These are phyloP conservation scores for Leptinotarsa juncta DNA, from an alignment of 2,888 invertebrate species.

Conservation along the genomic window DNA sequence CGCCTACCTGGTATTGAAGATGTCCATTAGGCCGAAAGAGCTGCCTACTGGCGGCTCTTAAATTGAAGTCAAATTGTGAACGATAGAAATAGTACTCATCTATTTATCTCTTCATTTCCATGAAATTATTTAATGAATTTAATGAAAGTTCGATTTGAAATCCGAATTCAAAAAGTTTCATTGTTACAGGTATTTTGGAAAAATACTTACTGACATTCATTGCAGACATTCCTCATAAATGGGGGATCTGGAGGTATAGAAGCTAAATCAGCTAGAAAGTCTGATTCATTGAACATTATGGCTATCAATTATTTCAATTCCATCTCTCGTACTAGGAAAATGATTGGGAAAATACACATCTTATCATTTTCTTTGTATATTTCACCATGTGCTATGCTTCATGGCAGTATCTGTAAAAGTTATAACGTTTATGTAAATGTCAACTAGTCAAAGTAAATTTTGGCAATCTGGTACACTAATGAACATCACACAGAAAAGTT, in stretches of 20 bases:
- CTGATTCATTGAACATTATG: constrained; percentile 51
- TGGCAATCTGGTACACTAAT: too few species aligned
- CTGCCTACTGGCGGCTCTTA: too few species aligned
- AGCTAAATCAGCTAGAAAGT: constrained; percentile 78
- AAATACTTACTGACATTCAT: constrained; percentile 77
- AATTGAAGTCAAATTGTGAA: too few species aligned
- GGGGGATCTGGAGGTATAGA: constrained; percentile 84
- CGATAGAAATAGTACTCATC: too few species aligned
- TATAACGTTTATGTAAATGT: neutral
- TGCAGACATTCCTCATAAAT: constrained; percentile 76
- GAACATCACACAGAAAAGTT: too few species aligned
- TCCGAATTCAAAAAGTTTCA: neutral
- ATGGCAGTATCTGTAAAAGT: neutral
- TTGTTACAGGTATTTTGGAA: neutral
- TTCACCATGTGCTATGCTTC: neutral
- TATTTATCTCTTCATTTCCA: too few species aligned
- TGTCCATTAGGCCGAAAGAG: too few species aligned
- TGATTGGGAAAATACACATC: neutral
- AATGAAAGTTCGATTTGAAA: too few species aligned
- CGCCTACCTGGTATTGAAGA: too few species aligned
- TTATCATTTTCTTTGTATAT: neutral
- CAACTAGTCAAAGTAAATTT: too few species aligned
- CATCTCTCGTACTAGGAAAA: neutral
- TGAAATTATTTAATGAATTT: too few species aligned
- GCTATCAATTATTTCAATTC: neutral